phyloP scores from a whole-genome alignment of 2,113 vertebrate genomes.

The Lethenteron camtschaticum region DNA sequence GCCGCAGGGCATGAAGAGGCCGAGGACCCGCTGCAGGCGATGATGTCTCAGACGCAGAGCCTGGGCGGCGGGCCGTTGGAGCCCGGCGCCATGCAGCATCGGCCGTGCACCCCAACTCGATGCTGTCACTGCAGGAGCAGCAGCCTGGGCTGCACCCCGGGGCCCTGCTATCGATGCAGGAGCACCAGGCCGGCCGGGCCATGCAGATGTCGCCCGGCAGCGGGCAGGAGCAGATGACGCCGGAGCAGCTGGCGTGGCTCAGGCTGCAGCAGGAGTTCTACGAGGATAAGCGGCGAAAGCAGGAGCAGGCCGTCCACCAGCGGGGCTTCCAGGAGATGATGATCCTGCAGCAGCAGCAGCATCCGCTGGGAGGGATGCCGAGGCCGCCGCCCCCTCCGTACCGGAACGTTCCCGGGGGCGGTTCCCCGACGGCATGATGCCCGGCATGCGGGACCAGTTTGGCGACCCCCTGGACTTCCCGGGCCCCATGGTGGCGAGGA shows the following conservation, averaged over 20 bases:
- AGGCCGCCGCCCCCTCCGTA: constrained; percentile 82
- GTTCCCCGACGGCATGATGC: constrained; percentile 18
- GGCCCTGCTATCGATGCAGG: too few species aligned
- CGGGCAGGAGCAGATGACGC: constrained; percentile 58
- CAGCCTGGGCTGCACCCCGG: too few species aligned
- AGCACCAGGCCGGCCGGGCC: constrained; percentile 20
- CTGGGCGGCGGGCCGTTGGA: constrained; percentile 40
- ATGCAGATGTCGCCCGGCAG: constrained; percentile 41
- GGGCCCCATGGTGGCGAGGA: constrained; percentile 36
- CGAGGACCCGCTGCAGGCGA: constrained; percentile 77
- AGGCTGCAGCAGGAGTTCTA: constrained; percentile 94
- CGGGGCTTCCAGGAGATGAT: constrained; percentile 55
- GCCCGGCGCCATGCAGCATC: constrained; percentile 12
- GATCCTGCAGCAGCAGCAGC: constrained; percentile 24
- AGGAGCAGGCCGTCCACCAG: constrained; percentile 45
- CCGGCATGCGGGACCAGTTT: constrained; percentile 32
- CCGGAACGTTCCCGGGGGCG: constrained; percentile 74
- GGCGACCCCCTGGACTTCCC: constrained; percentile 36
- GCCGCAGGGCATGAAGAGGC: constrained; percentile 36
- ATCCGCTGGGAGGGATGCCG: constrained; percentile 40
- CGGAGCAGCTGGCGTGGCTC: constrained; percentile 81
- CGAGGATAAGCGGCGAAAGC: constrained; percentile 69
- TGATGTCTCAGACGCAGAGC: constrained; percentile 76
- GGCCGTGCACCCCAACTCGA: too few species aligned
- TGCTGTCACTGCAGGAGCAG: too few species aligned